Evolutionary conservation across 2,113 vertebrate genomes (phyloP).

Genomic region (Bungarus multicinctus): DNA sequence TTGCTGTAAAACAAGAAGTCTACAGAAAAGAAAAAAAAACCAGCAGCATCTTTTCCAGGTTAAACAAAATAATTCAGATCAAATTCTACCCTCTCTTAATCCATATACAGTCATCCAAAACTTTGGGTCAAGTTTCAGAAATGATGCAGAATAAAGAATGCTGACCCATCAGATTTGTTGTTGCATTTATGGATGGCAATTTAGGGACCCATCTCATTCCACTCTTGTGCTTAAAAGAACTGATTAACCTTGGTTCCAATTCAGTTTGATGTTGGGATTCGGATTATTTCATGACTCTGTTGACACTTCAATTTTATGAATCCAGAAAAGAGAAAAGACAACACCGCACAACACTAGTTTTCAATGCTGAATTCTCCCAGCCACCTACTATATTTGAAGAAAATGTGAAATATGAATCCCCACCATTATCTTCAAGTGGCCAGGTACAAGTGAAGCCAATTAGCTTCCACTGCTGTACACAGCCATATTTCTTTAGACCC

Average conservation of each 20-base stretch:
- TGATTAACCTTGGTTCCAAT: background rate
- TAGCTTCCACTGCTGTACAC: background rate
- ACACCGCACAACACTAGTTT: background rate
- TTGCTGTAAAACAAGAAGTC: background rate
- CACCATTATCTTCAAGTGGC: background rate
- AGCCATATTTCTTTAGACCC: constrained; percentile 2
- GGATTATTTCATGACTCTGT: background rate
- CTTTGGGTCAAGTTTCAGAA: background rate
- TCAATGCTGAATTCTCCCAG: background rate
- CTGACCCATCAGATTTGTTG: background rate
- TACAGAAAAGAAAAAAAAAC: background rate
- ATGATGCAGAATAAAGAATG: background rate
- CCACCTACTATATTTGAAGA: background rate
- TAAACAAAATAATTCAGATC: background rate
- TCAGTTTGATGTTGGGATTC: background rate
- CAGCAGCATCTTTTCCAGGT: background rate
- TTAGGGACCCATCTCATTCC: background rate
- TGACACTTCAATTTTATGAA: background rate
- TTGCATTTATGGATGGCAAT: background rate
- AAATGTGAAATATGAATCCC: background rate
- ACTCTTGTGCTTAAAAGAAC: background rate
- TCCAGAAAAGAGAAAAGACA: background rate
- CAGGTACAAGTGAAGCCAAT: background rate
- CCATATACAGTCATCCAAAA: background rate
- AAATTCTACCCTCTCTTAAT: background rate